A percentile compares a stretch with the other conserved stretches of the same genome.
phyloP scores from a whole-genome alignment of 2,113 vertebrate species.

The Sceloporus undulatus region DNA sequence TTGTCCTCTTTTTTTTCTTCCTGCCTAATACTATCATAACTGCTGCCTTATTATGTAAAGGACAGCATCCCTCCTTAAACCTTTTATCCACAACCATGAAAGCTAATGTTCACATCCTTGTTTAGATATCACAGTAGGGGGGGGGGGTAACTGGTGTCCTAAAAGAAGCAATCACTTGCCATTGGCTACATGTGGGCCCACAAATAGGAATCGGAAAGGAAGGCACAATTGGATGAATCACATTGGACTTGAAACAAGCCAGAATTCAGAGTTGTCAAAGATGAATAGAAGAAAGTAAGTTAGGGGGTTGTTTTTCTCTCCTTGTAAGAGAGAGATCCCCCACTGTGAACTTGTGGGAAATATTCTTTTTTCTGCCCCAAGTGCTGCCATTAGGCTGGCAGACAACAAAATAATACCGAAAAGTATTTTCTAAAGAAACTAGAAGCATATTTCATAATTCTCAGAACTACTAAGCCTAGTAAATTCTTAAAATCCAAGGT shows the following conservation, averaged over 20 bases:
- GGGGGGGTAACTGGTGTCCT: not conserved
- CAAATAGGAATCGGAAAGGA: slow-evolving; percentile 10
- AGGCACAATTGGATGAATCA: slow-evolving; percentile 24
- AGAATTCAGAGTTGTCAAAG: slow-evolving; percentile 6
- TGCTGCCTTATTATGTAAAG: slow-evolving; percentile 13
- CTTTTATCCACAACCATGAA: not conserved
- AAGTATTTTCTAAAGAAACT: not conserved
- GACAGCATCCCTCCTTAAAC: not conserved
- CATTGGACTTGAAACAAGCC: slow-evolving; percentile 11
- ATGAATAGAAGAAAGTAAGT: not conserved
- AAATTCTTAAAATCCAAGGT: not conserved
- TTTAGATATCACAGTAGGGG: not conserved
- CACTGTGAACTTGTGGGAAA: not conserved
- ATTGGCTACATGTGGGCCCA: not conserved
- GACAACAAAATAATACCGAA: not conserved
- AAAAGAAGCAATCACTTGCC: slow-evolving; percentile 12
- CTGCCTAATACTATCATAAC: not conserved
- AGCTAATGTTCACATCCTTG: not conserved
- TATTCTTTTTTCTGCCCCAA: slow-evolving; percentile 2
- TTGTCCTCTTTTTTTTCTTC: slow-evolving; percentile 7
- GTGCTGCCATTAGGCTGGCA: not conserved
- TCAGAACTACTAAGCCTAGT: not conserved
- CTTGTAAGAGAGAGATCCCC: not conserved
- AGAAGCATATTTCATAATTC: not conserved
- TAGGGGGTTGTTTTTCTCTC: not conserved